Conservation (phyloP, 2,888 invertebrate species). For the Volucella zonaria region DNA sequence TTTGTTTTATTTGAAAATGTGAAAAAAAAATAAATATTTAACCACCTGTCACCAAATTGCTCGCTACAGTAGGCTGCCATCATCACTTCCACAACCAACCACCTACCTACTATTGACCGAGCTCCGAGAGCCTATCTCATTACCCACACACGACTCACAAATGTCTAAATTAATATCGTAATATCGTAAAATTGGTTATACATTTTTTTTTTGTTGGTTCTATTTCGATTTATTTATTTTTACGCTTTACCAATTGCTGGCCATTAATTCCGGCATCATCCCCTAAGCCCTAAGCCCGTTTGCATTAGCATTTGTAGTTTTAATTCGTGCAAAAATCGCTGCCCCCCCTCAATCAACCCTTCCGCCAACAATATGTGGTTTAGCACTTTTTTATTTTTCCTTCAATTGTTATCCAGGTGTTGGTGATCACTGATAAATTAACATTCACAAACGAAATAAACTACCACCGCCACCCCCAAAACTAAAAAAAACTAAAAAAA, state of each 20-base stretch:
- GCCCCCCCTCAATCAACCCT: neutral
- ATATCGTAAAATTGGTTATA: conserved; percentile 62
- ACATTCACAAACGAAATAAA: conserved; percentile 72
- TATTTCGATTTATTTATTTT: conserved; percentile 70
- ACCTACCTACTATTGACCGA: neutral
- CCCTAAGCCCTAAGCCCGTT: conserved; percentile 17
- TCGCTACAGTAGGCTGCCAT: conserved; percentile 56
- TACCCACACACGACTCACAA: conserved; percentile 53
- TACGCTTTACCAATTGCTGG: conserved; percentile 51
- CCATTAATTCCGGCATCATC: conserved; percentile 56
- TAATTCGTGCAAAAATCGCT: neutral
- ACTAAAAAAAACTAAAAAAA: conserved; percentile 6
- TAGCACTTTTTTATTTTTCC: neutral
- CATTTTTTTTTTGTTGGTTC: conserved; percentile 8
- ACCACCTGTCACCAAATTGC: conserved; percentile 71
- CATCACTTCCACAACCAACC: conserved; percentile 52
- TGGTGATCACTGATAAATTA: conserved; percentile 72
- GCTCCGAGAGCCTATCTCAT: conserved; percentile 46
- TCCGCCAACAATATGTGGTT: conserved; percentile 28
- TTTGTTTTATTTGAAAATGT: conserved; percentile 10
- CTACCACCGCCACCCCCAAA: conserved; percentile 7
- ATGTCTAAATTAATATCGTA: conserved; percentile 72
- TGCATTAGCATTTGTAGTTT: conserved; percentile 5
- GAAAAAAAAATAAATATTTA: conserved; percentile 56
- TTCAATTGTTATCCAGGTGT: conserved; percentile 44